Evolutionary conservation across 2,888 invertebrate genomes (phyloP).

Genomic region (Mythimna ferrago): DNA sequence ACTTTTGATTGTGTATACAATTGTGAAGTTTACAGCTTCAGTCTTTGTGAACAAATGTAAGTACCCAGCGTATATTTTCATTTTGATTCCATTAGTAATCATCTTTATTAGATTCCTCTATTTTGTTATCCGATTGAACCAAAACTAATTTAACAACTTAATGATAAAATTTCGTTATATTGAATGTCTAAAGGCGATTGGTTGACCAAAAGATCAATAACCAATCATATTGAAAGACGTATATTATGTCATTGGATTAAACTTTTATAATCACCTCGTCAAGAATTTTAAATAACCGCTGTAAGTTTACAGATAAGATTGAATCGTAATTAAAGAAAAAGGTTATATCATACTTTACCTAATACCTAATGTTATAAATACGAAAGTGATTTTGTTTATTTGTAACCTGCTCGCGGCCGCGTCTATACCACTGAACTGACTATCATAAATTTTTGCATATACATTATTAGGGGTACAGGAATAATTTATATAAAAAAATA

Average conservation of each 20-base stretch:
- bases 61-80: background rate
- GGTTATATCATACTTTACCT: too few relatives aligned
- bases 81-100: background rate
- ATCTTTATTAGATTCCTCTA: background rate
- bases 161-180: background rate
- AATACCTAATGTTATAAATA: too few relatives aligned
- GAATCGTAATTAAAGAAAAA: too few relatives aligned
- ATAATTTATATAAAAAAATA: too few relatives aligned
- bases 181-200: background rate
- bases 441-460: too few relatives aligned
- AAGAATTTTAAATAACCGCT: too few relatives aligned
- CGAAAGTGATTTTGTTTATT: too few relatives aligned
- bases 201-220: background rate
- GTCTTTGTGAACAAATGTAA: slow-evolving; percentile 10
- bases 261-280: background rate
- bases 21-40: slow-evolving; percentile 7
- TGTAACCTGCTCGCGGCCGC: too few relatives aligned
- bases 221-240: background rate
- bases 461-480: too few relatives aligned
- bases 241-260: background rate
- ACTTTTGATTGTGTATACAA: slow-evolving; percentile 6
- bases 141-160: background rate
- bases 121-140: background rate
- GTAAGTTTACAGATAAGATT: background rate
- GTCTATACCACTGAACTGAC: too few relatives aligned